phyloP scores from a whole-genome alignment of 2,888 invertebrate genomes.

The Bombylius discolor region DNA sequence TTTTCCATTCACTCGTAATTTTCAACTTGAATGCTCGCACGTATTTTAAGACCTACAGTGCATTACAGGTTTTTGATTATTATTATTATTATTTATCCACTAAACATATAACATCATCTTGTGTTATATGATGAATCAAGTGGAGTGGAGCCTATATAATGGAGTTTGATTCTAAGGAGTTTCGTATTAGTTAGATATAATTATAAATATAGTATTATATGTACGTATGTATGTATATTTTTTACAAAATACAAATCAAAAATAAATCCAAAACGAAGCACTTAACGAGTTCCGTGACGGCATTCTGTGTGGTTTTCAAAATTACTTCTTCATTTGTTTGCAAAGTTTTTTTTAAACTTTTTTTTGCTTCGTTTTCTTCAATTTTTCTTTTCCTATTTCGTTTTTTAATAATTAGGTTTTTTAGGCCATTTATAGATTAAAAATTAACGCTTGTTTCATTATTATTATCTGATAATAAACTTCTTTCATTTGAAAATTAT shows the following conservation, averaged over 20 bases:
- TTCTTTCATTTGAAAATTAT: no score
- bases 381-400: no score
- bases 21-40: slow-evolving; percentile 8
- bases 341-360: no score
- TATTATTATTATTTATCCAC: background rate
- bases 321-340: background rate
- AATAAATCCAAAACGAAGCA: background rate
- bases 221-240: background rate
- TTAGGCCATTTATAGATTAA: no score
- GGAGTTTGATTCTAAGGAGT: background rate
- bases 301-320: background rate
- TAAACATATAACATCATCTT: background rate
- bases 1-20: slow-evolving; percentile 7
- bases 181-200: background rate
- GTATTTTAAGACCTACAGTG: background rate
- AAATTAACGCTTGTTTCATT: no score
- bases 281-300: slow-evolving; percentile 3
- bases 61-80: background rate
- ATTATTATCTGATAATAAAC: no score
- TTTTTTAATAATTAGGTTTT: no score
- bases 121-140: background rate
- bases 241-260: background rate
- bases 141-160: background rate
- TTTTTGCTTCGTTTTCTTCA: no score
- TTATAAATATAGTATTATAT: background rate